Percentiles rank a stretch among this genome's conserved stretches.
These are phyloP conservation scores for Idaea biselata DNA, from an alignment of 2,888 invertebrate species.

Conservation along the genomic window DNA sequence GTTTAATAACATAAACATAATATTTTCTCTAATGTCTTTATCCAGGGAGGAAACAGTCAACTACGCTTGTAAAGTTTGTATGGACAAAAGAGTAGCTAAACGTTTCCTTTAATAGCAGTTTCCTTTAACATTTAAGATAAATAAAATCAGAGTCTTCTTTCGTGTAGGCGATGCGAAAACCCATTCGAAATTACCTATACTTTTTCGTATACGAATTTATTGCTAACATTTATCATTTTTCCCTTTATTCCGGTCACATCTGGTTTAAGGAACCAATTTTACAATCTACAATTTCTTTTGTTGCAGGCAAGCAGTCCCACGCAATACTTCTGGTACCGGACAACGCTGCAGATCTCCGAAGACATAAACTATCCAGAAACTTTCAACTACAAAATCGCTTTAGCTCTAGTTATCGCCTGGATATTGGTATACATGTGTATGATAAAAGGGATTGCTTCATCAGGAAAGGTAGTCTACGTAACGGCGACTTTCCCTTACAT, in stretches of 20 bases:
- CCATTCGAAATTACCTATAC: background rate
- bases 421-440: constrained; percentile 96
- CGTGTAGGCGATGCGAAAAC: background rate
- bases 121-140: no score
- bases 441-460: constrained; percentile 98
- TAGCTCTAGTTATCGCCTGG: constrained; percentile 94
- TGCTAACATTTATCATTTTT: constrained; percentile 4
- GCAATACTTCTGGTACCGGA: constrained; percentile 97
- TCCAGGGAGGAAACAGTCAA: no score
- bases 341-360: constrained; percentile 93
- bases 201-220: background rate
- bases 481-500: constrained; percentile 98
- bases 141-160: background rate
- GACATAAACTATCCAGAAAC: constrained; percentile 91
- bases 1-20: no score
- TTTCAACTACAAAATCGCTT: constrained; percentile 95
- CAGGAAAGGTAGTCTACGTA: constrained; percentile 97
- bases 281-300: constrained; percentile 30
- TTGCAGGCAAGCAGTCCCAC: constrained; percentile 92
- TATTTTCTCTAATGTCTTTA: no score
- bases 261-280: background rate
- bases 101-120: no score
- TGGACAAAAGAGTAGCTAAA: no score
- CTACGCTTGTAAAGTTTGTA: no score
- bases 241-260: background rate